Evolutionary conservation across 1,140 invertebrate species (phyloP), one percentile per base, ranked within the genome.

Genomic region (Copidosoma floridanum): DNA sequence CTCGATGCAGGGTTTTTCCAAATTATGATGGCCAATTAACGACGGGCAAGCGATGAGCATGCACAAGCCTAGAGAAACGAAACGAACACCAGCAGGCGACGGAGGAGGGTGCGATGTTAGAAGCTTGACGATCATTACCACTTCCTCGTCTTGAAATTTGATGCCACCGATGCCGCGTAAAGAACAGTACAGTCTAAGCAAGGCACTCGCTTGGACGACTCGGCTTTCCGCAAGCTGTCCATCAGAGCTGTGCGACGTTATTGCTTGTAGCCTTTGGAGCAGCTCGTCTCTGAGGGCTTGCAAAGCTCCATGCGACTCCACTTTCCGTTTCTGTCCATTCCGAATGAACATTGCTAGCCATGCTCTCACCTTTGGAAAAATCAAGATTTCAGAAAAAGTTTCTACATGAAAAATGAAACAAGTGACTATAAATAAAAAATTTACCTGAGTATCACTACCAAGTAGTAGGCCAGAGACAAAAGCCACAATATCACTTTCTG

Each of bases 31-130:
- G 75, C 85, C 83, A 46, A 97, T 88, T 4, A 98, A 73, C 7
- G 92, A 92, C 6, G 95, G 94, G 79, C 94, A 97, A 1, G 94
- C 93, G 38, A 98, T 91, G 0, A 99, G 84, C 89, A 97, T 96
- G 74, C 94, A 97, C 0, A 99, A 82, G 14, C 92, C 93, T 38
- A 98, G 82, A 1, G 94, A 95, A 0, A 97, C 93, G 78, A 98
- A 97, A 71, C 94, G 80, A 2, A 96, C 91, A 3, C 95, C 95
- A 43, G 94, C 92, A 35, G 90, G 87, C 29, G 89, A 92, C 2
- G 91, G 88, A n/a, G 92, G 91, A 3, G 95, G 94, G 73, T 91
- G 91, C 12, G 91, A 90, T 3, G 94, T 97, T 6, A 98, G 83
- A 29, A 98, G 77, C 68, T 91, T 86, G 0, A 97, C 85, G 20